phyloP scores from a whole-genome alignment of 2,888 invertebrate species.

The Loripinus fragilis region DNA sequence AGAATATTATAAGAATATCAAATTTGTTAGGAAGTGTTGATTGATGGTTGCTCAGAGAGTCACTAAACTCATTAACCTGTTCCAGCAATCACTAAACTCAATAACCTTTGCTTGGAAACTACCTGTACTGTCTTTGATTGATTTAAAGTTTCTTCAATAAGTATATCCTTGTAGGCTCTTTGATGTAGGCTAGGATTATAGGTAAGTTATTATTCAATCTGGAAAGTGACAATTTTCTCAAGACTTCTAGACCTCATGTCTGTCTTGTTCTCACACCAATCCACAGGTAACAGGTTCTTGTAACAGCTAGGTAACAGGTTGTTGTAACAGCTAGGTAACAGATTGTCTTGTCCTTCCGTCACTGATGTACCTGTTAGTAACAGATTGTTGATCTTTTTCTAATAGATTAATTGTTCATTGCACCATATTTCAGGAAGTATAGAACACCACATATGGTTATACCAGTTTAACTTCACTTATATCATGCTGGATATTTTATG shows the following conservation, averaged over 20 bases:
- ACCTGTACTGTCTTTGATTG: background rate
- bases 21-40: background rate
- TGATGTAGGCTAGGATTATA: background rate
- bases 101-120: background rate
- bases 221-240: slow-evolving; percentile 13
- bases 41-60: background rate
- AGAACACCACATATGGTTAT: too few species aligned
- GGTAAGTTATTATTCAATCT: background rate
- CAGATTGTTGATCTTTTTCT: too few species aligned
- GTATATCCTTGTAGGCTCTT: background rate
- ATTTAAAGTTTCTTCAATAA: too few species aligned
- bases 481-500: too few species aligned
- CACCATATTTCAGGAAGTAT: too few species aligned
- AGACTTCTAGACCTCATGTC: slow-evolving; percentile 28
- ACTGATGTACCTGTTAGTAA: too few species aligned
- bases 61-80: background rate
- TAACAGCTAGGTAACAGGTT: background rate
- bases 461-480: too few species aligned
- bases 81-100: background rate
- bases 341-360: too few species aligned
- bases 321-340: too few species aligned
- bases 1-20: background rate
- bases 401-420: too few species aligned
- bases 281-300: background rate
- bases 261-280: slow-evolving; percentile 7